A percentile compares a stretch with the other conserved stretches of the same genome.
phyloP scores from a whole-genome alignment of 2,113 vertebrate species.

The Pelmatolapia mariae region DNA sequence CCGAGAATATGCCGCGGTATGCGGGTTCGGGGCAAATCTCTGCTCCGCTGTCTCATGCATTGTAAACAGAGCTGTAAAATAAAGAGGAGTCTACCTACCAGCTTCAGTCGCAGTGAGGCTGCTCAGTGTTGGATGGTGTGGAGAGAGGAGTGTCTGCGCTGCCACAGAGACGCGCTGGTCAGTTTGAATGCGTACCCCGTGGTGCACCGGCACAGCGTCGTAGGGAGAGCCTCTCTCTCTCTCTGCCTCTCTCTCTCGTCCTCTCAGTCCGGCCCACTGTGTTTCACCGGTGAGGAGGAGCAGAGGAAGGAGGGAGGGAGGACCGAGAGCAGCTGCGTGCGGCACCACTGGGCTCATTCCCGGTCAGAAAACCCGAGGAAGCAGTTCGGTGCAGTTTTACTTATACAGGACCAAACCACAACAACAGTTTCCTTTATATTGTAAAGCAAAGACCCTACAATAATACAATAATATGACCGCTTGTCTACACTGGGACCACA shows the following conservation, averaged over 20 bases:
- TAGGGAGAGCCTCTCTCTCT: not conserved
- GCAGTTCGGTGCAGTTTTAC: not conserved
- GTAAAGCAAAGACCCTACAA: not conserved
- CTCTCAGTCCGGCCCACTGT: constrained; percentile 6
- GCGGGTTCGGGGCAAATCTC: not conserved
- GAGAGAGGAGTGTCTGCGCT: not conserved
- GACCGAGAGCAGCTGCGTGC: not conserved
- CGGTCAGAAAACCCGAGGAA: not conserved
- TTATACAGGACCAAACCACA: accelerated
- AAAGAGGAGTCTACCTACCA: constrained; percentile 14
- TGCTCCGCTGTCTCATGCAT: not conserved
- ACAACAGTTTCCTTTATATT: not conserved
- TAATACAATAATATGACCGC: not conserved
- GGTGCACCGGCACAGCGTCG: constrained; percentile 16
- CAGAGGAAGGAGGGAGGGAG: not conserved
- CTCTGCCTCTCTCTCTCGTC: not conserved
- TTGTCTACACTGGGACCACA: not conserved
- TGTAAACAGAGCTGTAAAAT: not conserved
- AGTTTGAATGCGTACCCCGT: constrained; percentile 62
- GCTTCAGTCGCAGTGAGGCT: not conserved
- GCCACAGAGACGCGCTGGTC: constrained; percentile 51
- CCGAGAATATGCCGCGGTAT: not conserved
- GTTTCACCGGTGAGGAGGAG: constrained; percentile 7
- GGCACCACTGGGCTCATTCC: not conserved
- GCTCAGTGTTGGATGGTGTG: not conserved